These are phyloP conservation scores for Chaunax sp. DNA, from an alignment of 2,797 vertebrate species.

Conservation along the genomic window DNA sequence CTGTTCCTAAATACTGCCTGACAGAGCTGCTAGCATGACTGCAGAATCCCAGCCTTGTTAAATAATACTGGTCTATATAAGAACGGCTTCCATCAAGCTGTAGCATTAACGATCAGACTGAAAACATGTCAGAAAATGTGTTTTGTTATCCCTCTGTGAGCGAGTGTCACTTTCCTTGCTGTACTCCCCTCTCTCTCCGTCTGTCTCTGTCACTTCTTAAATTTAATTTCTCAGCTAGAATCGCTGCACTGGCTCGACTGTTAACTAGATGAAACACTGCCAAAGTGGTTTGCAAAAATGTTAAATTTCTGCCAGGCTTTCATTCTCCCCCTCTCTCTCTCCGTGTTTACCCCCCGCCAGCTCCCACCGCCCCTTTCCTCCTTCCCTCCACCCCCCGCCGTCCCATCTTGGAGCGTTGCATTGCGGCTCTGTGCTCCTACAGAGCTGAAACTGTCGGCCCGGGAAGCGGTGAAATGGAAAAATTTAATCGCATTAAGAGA, in stretches of 20 bases:
- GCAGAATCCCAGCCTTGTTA: not conserved
- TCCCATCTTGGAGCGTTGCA: conserved; percentile 65
- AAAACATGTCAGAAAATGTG: conserved; percentile 9
- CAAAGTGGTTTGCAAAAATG: conserved; percentile 61
- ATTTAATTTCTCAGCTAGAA: conserved; percentile 71
- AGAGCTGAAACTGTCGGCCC: conserved; percentile 80
- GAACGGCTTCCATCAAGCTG: not conserved
- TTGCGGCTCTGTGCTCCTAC: conserved; percentile 72
- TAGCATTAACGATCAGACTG: not conserved
- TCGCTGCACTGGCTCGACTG: conserved; percentile 43
- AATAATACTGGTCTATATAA: not conserved
- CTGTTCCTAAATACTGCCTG: not conserved
- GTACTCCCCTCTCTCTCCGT: too few species aligned
- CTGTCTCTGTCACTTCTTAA: conserved; percentile 46
- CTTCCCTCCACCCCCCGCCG: conserved; percentile 31
- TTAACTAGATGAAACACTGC: conserved; percentile 52
- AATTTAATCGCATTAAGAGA: conserved; percentile 89
- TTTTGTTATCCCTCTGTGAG: not conserved
- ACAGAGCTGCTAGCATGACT: not conserved
- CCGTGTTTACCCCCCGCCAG: conserved; percentile 45
- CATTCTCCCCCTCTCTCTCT: conserved; percentile 33
- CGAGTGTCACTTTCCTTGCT: not conserved
- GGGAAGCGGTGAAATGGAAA: conserved; percentile 87
- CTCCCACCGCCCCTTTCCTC: not conserved
- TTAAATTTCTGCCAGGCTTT: conserved; percentile 55